phyloP scores from a whole-genome alignment of 2,113 vertebrate species.

The Centrocercus urophasianus region DNA sequence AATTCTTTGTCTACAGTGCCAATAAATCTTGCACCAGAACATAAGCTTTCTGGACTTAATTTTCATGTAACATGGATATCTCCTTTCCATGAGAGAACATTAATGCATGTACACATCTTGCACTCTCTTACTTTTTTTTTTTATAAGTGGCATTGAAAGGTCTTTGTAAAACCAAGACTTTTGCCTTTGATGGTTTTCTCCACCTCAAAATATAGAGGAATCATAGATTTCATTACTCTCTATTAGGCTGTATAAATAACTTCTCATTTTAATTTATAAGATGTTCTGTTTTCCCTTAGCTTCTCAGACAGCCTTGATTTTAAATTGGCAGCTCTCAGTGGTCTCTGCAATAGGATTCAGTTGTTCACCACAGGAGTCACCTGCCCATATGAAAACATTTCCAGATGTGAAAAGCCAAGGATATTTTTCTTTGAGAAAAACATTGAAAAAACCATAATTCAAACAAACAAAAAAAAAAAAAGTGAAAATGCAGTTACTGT shows the following conservation, averaged over 20 bases:
- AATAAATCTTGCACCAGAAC: neutral
- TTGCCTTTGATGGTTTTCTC: neutral
- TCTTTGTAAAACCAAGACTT: neutral
- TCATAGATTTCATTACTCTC: neutral
- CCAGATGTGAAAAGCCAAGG: neutral
- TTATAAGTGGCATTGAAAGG: neutral
- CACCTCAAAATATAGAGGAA: neutral
- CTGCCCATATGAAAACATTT: neutral
- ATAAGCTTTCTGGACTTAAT: neutral
- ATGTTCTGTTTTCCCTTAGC: neutral
- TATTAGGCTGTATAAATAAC: neutral
- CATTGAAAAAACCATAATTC: neutral
- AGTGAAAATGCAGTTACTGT: neutral
- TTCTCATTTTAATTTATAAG: neutral
- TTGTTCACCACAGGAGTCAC: neutral
- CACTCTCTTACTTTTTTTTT: neutral
- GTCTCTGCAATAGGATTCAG: neutral
- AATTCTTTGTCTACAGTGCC: neutral
- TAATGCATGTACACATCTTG: neutral
- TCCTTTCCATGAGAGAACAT: neutral
- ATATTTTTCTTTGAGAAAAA: neutral
- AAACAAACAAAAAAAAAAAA: neutral
- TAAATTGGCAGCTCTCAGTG: conserved; percentile 4
- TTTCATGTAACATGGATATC: neutral
- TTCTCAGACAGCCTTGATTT: neutral